A percentile compares a stretch with the other conserved stretches of the same genome.
phyloP scores from a whole-genome alignment of 1,140 invertebrate species.

The Saccostrea cuccullata region DNA sequence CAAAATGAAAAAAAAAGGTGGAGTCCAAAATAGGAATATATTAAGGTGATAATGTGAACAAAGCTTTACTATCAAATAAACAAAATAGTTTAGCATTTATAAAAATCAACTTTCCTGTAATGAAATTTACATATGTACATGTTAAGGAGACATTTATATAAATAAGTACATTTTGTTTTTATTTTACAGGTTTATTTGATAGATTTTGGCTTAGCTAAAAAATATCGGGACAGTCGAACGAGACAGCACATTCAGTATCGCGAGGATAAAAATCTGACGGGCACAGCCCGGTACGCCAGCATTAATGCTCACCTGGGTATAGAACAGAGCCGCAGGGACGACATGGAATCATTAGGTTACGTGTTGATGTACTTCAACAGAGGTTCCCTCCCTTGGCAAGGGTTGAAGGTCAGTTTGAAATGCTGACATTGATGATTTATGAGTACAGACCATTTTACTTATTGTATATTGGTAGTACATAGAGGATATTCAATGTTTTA shows the following conservation, averaged over 20 bases:
- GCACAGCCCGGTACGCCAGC: conserved; percentile 94
- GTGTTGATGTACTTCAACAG: conserved; percentile 97
- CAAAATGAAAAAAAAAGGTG: too few relatives aligned
- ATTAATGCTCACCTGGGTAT: conserved; percentile 95
- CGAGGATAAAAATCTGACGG: conserved; percentile 98
- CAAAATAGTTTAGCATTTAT: too few relatives aligned
- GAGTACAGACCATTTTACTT: too few relatives aligned
- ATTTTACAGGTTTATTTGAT: conserved; percentile 88
- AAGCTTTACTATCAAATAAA: too few relatives aligned
- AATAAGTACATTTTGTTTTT: neutral
- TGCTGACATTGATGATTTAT: too few relatives aligned
- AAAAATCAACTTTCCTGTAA: too few relatives aligned
- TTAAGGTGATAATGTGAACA: too few relatives aligned
- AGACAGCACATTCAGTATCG: conserved; percentile 94
- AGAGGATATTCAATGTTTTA: too few relatives aligned
- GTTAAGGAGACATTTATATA: neutral
- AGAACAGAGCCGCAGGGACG: conserved; percentile 88
- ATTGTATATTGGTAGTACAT: too few relatives aligned
- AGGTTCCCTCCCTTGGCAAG: conserved; percentile 96
- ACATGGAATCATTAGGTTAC: conserved; percentile 97
- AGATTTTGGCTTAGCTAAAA: conserved; percentile 98
- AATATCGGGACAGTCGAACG: conserved; percentile 93
- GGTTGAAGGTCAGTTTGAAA: conserved; percentile 79
- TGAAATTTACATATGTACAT: too few relatives aligned
- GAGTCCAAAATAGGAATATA: too few relatives aligned